Conservation (phyloP, 2,797 vertebrate species). For the Vireo griseus region DNA sequence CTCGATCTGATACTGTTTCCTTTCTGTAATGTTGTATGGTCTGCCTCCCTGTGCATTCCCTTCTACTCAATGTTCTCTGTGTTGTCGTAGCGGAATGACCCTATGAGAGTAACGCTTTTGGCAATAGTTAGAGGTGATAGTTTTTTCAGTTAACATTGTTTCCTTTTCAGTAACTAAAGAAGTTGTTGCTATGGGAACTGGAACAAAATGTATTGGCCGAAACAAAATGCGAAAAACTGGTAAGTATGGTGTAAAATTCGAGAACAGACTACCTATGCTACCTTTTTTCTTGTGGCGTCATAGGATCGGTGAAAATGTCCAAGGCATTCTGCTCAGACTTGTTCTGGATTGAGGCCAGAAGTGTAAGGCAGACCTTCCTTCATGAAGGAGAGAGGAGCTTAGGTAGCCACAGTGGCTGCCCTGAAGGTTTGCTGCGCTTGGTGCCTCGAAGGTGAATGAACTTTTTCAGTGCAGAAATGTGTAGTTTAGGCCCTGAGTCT, state of each 20-base stretch:
- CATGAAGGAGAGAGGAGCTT: background rate
- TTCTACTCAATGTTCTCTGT: background rate
- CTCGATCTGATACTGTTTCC: background rate
- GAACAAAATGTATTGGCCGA: constrained; percentile 92
- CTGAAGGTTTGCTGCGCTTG: background rate
- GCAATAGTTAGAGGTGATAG: background rate
- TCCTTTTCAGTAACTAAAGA: constrained; percentile 75
- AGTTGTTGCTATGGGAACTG: constrained; percentile 92
- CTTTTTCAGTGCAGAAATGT: background rate
- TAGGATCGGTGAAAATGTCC: background rate
- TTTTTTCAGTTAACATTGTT: background rate
- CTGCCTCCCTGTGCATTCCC: background rate
- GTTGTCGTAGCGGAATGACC: background rate
- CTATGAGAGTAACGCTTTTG: background rate
- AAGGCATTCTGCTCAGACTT: background rate
- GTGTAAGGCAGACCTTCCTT: background rate
- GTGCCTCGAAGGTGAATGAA: background rate
- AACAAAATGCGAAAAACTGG: constrained; percentile 84
- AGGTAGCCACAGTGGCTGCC: background rate
- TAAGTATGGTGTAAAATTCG: constrained; percentile 52
- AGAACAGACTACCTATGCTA: background rate
- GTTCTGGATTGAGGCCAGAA: background rate
- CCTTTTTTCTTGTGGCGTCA: background rate
- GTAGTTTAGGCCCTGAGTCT: background rate
- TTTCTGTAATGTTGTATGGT: background rate